A percentile compares a stretch with the other conserved stretches of the same genome.
Conservation (phyloP, 92 coral and sea anemone genomes). For the Actinostola sp. region DNA sequence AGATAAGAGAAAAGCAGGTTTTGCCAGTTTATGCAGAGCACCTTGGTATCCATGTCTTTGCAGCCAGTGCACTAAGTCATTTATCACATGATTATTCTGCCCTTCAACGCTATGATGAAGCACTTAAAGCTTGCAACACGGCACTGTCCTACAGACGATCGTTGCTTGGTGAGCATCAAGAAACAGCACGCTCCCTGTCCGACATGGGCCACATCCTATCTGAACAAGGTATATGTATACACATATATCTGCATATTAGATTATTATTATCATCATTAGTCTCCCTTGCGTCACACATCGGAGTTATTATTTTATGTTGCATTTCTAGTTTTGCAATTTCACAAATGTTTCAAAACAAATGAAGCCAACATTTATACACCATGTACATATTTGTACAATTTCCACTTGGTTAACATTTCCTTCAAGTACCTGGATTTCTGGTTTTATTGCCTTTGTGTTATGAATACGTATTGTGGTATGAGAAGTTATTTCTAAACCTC, state of each 20-base stretch:
- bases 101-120: constrained; percentile 14
- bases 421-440: too few relatives aligned
- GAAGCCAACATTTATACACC: too few relatives aligned
- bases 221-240: constrained; percentile 22
- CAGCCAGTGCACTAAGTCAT: constrained; percentile 33
- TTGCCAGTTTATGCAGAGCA: constrained; percentile 11
- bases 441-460: too few relatives aligned
- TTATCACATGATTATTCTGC: constrained; percentile 24
- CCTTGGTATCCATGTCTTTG: constrained; percentile 35
- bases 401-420: too few relatives aligned
- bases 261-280: too few relatives aligned
- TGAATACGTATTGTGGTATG: too few relatives aligned
- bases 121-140: background rate
- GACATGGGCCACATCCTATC: constrained; percentile 35
- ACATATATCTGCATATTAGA: background rate
- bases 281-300: too few relatives aligned
- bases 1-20: background rate
- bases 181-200: constrained; percentile 47
- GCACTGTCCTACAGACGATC: constrained; percentile 16
- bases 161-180: constrained; percentile 36
- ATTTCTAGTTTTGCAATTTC: too few relatives aligned
- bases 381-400: too few relatives aligned
- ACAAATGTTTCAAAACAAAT: too few relatives aligned
- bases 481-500: too few relatives aligned
- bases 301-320: too few relatives aligned